Evolutionary conservation across 2,797 vertebrate genomes (phyloP).

Genomic region (Pseudochirops cupreus): DNA sequence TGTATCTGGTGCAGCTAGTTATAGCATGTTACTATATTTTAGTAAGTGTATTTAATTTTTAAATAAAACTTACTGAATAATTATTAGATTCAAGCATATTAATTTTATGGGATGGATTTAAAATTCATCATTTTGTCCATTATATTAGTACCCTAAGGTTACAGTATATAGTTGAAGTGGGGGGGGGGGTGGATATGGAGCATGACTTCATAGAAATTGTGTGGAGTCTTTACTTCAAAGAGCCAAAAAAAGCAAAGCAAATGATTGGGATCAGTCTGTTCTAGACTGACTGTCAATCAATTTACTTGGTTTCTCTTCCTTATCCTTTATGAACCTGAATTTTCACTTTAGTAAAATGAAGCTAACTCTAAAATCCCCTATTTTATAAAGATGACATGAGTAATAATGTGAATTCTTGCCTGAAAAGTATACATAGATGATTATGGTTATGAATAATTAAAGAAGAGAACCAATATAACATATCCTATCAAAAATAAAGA

Average conservation of each 20-base stretch:
- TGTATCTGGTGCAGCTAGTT: not conserved
- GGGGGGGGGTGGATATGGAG: not conserved
- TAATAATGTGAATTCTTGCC: not conserved
- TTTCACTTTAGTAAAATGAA: not conserved
- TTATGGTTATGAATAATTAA: not conserved
- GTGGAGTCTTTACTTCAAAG: not conserved
- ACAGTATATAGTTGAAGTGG: not conserved
- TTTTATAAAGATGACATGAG: not conserved
- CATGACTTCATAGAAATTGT: not conserved
- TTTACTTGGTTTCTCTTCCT: not conserved
- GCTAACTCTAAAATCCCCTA: not conserved
- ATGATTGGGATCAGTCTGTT: not conserved
- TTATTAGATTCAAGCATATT: not conserved
- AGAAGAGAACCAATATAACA: not conserved
- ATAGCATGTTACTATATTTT: not conserved
- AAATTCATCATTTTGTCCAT: not conserved
- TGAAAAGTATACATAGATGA: not conserved
- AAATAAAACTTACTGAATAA: not conserved
- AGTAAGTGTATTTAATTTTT: not conserved
- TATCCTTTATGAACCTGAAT: not conserved
- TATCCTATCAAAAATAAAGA: not conserved
- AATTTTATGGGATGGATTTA: not conserved
- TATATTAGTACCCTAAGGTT: not conserved
- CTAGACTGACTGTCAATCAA: not conserved
- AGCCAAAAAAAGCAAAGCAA: not conserved